Percentiles rank a stretch among this genome's conserved stretches.
Conservation (phyloP, 2,113 vertebrate species). For the Pseudorasbora parva region DNA sequence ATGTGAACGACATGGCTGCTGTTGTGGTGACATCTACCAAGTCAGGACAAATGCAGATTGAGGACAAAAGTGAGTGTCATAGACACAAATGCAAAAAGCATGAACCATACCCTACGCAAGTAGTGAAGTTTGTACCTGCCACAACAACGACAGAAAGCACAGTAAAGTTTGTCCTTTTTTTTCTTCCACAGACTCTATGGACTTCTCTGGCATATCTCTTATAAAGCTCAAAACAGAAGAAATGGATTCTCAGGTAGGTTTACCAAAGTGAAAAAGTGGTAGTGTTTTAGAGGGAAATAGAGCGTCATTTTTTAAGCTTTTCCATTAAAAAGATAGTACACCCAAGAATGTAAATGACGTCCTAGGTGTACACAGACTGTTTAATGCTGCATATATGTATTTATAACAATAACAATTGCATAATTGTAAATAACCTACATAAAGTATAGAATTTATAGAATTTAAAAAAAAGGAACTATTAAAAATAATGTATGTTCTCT, state of each 20-base stretch:
- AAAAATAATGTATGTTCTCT: too few relatives aligned
- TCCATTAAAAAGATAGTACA: too few relatives aligned
- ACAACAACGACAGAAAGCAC: background rate
- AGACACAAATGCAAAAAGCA: background rate
- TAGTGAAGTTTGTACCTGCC: too few relatives aligned
- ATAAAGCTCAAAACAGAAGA: constrained; percentile 97
- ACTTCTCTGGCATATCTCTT: constrained; percentile 91
- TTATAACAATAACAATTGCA: too few relatives aligned
- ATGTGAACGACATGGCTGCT: constrained; percentile 90
- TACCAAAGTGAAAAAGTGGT: background rate
- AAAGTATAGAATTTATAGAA: too few relatives aligned
- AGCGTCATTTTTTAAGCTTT: too few relatives aligned
- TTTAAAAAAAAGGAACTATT: too few relatives aligned
- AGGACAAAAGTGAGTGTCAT: constrained; percentile 81
- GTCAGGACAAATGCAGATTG: constrained; percentile 85
- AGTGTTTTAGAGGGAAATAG: background rate
- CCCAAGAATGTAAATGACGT: too few relatives aligned
- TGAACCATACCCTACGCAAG: too few relatives aligned
- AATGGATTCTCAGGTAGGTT: constrained; percentile 92
- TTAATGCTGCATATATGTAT: too few relatives aligned
- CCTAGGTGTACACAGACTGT: too few relatives aligned
- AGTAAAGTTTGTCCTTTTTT: background rate
- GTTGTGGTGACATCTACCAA: constrained; percentile 91
- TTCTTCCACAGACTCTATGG: constrained; percentile 82
- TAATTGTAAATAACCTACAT: too few relatives aligned